These are phyloP conservation scores for Timema cristinae DNA, from an alignment of 2,888 invertebrate species.

Conservation along the genomic window DNA sequence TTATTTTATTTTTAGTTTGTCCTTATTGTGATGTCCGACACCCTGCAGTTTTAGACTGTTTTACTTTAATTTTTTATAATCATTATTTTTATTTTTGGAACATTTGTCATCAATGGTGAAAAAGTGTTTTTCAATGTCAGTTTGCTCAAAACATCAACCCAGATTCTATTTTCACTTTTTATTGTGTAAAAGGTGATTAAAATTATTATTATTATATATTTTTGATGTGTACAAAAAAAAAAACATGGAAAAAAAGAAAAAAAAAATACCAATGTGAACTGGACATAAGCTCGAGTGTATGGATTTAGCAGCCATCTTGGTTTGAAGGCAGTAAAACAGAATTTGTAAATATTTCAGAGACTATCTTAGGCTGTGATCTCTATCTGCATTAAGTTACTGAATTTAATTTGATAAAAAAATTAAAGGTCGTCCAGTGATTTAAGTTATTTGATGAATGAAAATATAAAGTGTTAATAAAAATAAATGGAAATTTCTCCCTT, in stretches of 20 bases:
- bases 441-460: constrained; percentile 36
- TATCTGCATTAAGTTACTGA: constrained; percentile 34
- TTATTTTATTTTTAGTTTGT: constrained; percentile 17
- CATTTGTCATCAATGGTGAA: constrained; percentile 27
- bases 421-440: constrained; percentile 36
- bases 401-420: constrained; percentile 33
- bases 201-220: constrained; percentile 33
- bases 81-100: constrained; percentile 22
- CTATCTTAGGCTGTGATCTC: constrained; percentile 37
- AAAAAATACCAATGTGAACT: constrained; percentile 24
- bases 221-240: constrained; percentile 35
- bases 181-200: constrained; percentile 30
- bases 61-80: constrained; percentile 21
- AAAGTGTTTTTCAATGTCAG: constrained; percentile 33
- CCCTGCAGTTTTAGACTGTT: constrained; percentile 20
- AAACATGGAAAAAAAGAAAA: constrained; percentile 23
- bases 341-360: constrained; percentile 36
- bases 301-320: constrained; percentile 29
- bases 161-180: constrained; percentile 36
- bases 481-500: constrained; percentile 31
- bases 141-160: constrained; percentile 35
- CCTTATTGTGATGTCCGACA: neutral
- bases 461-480: constrained; percentile 35
- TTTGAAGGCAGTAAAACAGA: constrained; percentile 28
- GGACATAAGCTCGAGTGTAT: constrained; percentile 29